phyloP scores from a whole-genome alignment of 2,797 vertebrate species.

The Antrozous pallidus region DNA sequence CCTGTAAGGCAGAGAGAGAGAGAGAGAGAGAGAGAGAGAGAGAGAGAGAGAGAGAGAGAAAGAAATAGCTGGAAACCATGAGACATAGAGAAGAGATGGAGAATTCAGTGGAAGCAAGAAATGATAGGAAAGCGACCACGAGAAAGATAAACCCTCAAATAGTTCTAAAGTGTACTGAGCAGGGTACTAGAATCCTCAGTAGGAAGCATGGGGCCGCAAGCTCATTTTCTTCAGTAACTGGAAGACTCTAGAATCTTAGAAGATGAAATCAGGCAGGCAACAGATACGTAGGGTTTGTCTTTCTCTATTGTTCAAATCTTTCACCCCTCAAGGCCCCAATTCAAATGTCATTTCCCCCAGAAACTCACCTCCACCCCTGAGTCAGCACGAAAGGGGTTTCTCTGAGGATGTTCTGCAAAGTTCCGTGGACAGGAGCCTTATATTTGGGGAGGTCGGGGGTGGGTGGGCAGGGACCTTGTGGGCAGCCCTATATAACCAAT shows the following conservation, averaged over 20 bases:
- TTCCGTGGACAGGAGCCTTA: neutral
- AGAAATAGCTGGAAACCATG: neutral
- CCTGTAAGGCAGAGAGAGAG: neutral
- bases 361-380: neutral
- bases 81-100: neutral
- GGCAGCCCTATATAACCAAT: neutral
- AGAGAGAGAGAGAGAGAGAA: neutral
- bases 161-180: neutral
- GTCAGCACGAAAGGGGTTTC: neutral
- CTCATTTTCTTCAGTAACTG: neutral
- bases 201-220: neutral
- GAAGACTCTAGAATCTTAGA: neutral
- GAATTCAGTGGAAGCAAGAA: neutral
- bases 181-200: neutral
- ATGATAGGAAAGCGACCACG: neutral
- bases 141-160: neutral
- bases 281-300: neutral
- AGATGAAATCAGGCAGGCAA: neutral
- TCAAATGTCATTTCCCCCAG: neutral
- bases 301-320: neutral
- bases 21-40: no score
- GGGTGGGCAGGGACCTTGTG: neutral
- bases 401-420: neutral
- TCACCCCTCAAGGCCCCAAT: neutral
- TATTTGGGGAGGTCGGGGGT: no score